Base-by-base conservation (phyloP, 2,113 vertebrate genomes). In the Elephantulus edwardii region DNA sequence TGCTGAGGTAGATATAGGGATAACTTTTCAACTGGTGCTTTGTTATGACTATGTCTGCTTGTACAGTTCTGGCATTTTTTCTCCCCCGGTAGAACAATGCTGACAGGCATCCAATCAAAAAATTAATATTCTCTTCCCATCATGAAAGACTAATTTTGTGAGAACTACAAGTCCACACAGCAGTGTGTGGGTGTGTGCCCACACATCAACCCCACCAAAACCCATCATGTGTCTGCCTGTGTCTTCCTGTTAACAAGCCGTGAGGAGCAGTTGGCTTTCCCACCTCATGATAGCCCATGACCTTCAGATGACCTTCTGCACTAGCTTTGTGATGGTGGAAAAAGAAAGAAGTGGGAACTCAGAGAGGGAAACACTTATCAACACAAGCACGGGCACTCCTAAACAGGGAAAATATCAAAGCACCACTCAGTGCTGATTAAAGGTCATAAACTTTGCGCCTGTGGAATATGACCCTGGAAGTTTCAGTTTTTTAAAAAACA, bases 91-190 rank as follows among this genome's bases (percentile, higher is more conserved):
- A 66, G 83, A 81, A 50, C 88, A 58, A 66, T 42, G 90, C 42
- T 48, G 70, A 86, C 66, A 42, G 17, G 42, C 33, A 33, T 74
- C 84, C 70, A 48, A 8, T 91, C 92, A 60, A 74, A 81, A 52
- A 50, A n/a, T n/a, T 24, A 71, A 81, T 20, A 50, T 52, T 48
- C 54, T 42, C 56, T 82, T 52, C 88, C 83, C 92, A 54, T 33
- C 90, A 60, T 17, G 90, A 86, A 78, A 74, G 94, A 35, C 75
- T 86, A 70, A 3, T 12, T 54, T 35, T 5, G 6, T 54, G 90
- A 92, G 64, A 90, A 86, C 40, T 68, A 44, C 54, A 44, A 79
- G 71, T 82, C 70, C 7, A 33, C 90, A 68, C 88, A 83, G 90
- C 54, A 12, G 16, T 2, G 30, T 24, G 85, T 83, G 88, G 91